phyloP scores from a whole-genome alignment of 1,140 invertebrate species.

The Andricus grossulariae region DNA sequence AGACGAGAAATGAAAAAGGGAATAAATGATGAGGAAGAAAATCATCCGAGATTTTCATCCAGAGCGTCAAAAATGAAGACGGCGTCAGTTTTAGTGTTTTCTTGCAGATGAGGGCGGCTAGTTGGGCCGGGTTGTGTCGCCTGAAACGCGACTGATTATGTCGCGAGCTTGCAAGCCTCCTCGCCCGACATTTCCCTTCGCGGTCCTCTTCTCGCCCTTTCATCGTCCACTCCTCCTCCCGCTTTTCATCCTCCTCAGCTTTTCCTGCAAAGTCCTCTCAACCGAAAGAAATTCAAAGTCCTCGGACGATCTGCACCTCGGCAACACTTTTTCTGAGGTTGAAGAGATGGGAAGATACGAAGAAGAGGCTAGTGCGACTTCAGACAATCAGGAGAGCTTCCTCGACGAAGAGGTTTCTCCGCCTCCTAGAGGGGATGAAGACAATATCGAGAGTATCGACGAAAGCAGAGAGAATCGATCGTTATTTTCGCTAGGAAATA shows the following conservation, averaged over 20 bases:
- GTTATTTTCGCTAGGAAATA: slow-evolving; percentile 43
- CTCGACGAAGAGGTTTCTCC: slow-evolving; percentile 32
- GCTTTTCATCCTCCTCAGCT: slow-evolving; percentile 51
- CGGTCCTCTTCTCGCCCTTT: slow-evolving; percentile 47
- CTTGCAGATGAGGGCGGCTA: slow-evolving; percentile 65
- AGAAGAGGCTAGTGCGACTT: not conserved
- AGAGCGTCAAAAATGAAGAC: slow-evolving; percentile 15
- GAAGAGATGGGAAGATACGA: slow-evolving; percentile 30
- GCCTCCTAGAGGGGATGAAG: slow-evolving; percentile 35
- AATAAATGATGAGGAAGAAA: slow-evolving; percentile 2
- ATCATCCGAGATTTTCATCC: slow-evolving; percentile 29
- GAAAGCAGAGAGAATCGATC: slow-evolving; percentile 38
- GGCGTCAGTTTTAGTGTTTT: slow-evolving; percentile 16
- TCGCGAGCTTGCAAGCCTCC: slow-evolving; percentile 61
- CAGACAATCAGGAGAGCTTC: slow-evolving; percentile 32
- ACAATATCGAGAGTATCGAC: slow-evolving; percentile 48
- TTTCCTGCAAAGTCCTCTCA: slow-evolving; percentile 47
- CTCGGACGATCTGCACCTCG: slow-evolving; percentile 25
- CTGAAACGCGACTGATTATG: slow-evolving; percentile 71
- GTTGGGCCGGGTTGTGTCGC: slow-evolving; percentile 61
- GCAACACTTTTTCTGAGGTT: slow-evolving; percentile 34
- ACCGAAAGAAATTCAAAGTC: slow-evolving; percentile 46
- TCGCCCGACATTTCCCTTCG: slow-evolving; percentile 62
- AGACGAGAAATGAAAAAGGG: not conserved
- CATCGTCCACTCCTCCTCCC: slow-evolving; percentile 52